These are phyloP conservation scores for Porites lutea DNA, from an alignment of 64 coral and sea anemone genomes.

Conservation along the genomic window DNA sequence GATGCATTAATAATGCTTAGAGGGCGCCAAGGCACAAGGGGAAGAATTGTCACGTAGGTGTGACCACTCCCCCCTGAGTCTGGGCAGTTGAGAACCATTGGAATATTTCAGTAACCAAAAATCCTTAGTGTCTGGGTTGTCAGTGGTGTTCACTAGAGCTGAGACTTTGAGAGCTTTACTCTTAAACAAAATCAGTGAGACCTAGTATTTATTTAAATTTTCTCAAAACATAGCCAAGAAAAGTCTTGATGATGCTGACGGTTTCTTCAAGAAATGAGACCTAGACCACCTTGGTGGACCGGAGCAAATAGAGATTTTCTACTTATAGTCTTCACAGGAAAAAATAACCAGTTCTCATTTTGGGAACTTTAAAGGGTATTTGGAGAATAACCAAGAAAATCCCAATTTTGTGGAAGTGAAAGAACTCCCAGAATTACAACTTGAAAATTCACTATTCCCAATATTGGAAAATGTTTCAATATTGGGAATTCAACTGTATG, in stretches of 20 bases:
- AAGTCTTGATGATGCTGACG: too few relatives aligned
- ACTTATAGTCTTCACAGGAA: constrained; percentile 13
- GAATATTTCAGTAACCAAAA: too few relatives aligned
- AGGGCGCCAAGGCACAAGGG: too few relatives aligned
- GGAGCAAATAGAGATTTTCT: not conserved
- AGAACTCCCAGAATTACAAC: constrained; percentile 1
- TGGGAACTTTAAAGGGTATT: constrained; percentile 2
- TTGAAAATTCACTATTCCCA: not conserved
- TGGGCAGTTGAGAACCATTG: too few relatives aligned
- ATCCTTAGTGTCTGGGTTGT: too few relatives aligned
- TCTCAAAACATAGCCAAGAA: too few relatives aligned
- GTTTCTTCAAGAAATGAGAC: too few relatives aligned
- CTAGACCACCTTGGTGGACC: not conserved
- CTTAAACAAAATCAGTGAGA: not conserved
- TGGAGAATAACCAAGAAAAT: constrained; percentile 4
- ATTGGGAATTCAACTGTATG: constrained; percentile 8
- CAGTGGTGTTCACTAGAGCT: too few relatives aligned
- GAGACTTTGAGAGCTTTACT: too few relatives aligned
- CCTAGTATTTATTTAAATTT: too few relatives aligned
- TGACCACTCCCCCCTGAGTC: not conserved
- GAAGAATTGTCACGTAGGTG: not conserved
- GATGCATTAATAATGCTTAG: too few relatives aligned
- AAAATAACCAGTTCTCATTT: not conserved
- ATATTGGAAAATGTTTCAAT: not conserved
- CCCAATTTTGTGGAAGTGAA: constrained; percentile 1